phyloP scores from a whole-genome alignment of 23 tunicate genomes.

The Phallusia fumigata region DNA sequence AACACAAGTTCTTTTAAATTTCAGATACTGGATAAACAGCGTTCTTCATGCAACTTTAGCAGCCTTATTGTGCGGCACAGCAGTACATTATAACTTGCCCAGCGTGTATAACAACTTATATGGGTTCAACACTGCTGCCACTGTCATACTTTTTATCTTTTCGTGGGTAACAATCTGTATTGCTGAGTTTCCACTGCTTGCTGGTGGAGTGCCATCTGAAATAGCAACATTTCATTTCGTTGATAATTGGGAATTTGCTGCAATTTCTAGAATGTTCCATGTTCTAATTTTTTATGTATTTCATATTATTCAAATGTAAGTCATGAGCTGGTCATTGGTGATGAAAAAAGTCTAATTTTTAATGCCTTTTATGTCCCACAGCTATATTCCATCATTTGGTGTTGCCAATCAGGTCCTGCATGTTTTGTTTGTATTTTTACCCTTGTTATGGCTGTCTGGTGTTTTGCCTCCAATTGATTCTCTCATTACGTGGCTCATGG shows the following conservation, averaged over 20 bases:
- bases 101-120: constrained; percentile 22
- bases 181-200: constrained; percentile 52
- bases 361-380: background rate
- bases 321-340: background rate
- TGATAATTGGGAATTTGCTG: constrained; percentile 50
- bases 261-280: constrained; percentile 58
- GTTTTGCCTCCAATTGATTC: constrained; percentile 69
- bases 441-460: constrained; percentile 66
- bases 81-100: constrained; percentile 48
- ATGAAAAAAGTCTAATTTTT: background rate
- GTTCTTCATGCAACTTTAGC: constrained; percentile 41
- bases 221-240: constrained; percentile 61
- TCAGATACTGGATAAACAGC: constrained; percentile 41
- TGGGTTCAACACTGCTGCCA: constrained; percentile 25
- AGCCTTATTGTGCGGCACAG: constrained; percentile 44
- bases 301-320: constrained; percentile 53
- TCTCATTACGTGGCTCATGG: constrained; percentile 52
- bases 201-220: constrained; percentile 57
- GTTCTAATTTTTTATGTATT: constrained; percentile 48
- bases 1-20: background rate
- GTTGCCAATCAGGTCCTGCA: constrained; percentile 73
- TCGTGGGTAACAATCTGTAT: constrained; percentile 64
- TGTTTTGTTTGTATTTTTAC: constrained; percentile 57
- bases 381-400: constrained; percentile 47
- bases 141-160: constrained; percentile 51